These are phyloP conservation scores for Abrostola triplasia DNA, from an alignment of 2,888 invertebrate species.

Conservation along the genomic window DNA sequence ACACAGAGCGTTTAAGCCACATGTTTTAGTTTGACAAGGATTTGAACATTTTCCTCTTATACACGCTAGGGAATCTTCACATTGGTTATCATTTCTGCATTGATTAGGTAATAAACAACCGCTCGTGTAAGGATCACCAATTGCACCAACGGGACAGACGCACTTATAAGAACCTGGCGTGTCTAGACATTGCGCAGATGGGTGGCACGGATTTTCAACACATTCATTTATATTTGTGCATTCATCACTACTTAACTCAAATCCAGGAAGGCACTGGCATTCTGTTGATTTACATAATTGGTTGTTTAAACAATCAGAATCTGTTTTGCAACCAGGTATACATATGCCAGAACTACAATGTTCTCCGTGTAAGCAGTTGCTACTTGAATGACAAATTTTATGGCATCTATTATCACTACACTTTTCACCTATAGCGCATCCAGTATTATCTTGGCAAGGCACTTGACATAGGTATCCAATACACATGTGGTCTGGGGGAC, in stretches of 20 bases:
- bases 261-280: constrained; percentile 94
- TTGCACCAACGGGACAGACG: constrained; percentile 92
- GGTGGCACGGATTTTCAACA: constrained; percentile 92
- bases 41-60: constrained; percentile 93
- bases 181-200: constrained; percentile 93
- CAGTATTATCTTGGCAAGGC: constrained; percentile 91
- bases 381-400: constrained; percentile 96
- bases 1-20: constrained; percentile 94
- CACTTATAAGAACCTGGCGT: constrained; percentile 94
- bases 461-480: constrained; percentile 93
- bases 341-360: constrained; percentile 95
- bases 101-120: constrained; percentile 94
- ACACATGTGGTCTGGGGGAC: constrained; percentile 93
- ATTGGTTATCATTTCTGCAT: constrained; percentile 92
- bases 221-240: constrained; percentile 96
- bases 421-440: constrained; percentile 95
- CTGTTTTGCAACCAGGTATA: constrained; percentile 93
- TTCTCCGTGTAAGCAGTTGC: constrained; percentile 96
- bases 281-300: constrained; percentile 93
- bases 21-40: constrained; percentile 92
- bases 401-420: constrained; percentile 93
- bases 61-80: constrained; percentile 93
- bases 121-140: constrained; percentile 90
- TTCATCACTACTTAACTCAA: constrained; percentile 91
- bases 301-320: constrained; percentile 93